Evolutionary conservation across 2,797 vertebrate species (phyloP).

Genomic region (Paramormyrops hopkinsi): DNA sequence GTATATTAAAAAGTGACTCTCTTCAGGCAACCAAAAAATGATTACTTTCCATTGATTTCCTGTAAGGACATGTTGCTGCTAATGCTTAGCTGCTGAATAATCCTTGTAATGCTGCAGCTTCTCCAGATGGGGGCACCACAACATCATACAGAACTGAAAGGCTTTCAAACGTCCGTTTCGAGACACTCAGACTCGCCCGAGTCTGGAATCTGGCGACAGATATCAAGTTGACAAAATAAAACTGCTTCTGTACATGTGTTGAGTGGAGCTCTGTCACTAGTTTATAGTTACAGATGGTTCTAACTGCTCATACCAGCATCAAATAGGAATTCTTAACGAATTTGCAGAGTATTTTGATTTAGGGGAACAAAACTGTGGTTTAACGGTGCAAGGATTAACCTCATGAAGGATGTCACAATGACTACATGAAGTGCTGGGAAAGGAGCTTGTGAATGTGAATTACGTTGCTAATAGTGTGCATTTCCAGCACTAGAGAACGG

Average conservation of each 20-base stretch:
- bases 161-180: neutral
- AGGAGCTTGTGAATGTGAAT: neutral
- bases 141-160: neutral
- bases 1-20: neutral
- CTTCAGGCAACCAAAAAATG: neutral
- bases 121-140: conserved; percentile 5
- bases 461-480: neutral
- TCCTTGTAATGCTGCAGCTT: neutral
- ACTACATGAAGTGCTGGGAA: neutral
- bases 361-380: neutral
- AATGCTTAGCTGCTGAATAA: conserved; percentile 4
- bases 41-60: neutral
- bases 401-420: neutral
- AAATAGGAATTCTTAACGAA: neutral
- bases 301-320: neutral
- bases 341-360: neutral
- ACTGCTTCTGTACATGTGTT: neutral
- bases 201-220: neutral
- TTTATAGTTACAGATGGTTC: neutral
- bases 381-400: neutral
- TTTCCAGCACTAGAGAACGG: neutral
- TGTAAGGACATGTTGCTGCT: neutral
- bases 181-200: neutral
- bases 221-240: neutral
- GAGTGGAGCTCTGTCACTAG: neutral